Evolutionary conservation across 2,797 vertebrate species (phyloP), one percentile per base, ranked within the genome.

Genomic region (Spinus pinus): DNA sequence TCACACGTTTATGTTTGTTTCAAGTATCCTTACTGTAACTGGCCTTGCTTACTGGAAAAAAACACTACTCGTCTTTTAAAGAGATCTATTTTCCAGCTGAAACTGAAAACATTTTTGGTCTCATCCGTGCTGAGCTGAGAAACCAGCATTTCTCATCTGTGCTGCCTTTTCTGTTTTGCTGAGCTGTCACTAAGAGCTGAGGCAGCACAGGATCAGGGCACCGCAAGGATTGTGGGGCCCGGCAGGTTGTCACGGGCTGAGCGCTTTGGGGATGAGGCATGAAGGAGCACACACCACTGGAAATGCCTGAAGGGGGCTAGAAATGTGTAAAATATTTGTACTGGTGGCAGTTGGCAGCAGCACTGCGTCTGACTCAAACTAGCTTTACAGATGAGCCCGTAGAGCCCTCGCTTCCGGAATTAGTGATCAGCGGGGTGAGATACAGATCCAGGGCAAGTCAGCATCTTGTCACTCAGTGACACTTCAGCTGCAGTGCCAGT

Each of bases 51-150:
- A 98, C 94, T 97, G 98, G 98, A 97, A 98, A 97, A 97, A 97
- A 98, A 96, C 95, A 89, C 4, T 69, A 91, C 90, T 97, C 33
- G 14, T 88, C 94, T 96, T 97, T 97, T 97, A 96, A 95, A 98
- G 88, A 97, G 96, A 94, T 93, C 35, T 64, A 86, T 97, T 98
- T 98, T 98, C 98, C 98, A 98, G 97, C 94, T 97, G 97, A 98
- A 98, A 98, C 97, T 98, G 98, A 98, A 98, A 98, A 98, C 83
- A 5, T 96, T 96, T 96, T 97, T 37, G 91, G 95, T 90, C 94
- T 97, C 96, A 97, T 97, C 95, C 11, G 94, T 81, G 92, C 95
- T 96, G 95, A 97, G 97, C 94, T 97, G 96, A 98, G 95, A 97
- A 97, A 97, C 94, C 94, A 97, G 89, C 91, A 80, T 95, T 97